phyloP scores from a whole-genome alignment of 1,140 invertebrate genomes.

The Papilio machaon region DNA sequence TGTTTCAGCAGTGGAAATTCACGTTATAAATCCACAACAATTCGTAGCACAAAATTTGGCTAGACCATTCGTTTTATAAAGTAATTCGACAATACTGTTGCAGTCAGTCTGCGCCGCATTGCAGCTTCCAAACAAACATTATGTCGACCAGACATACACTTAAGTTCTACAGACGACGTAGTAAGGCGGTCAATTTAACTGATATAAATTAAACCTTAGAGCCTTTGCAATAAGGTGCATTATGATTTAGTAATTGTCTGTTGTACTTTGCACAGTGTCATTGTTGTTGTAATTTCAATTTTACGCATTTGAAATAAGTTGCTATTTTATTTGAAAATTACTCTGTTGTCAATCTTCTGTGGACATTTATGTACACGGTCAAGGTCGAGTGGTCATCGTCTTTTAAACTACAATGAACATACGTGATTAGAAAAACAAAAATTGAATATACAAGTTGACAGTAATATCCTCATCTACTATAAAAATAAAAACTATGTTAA shows the following conservation, averaged over 20 bases:
- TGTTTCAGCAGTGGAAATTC: not conserved
- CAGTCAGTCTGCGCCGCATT: constrained; percentile 25
- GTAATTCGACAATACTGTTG: constrained; percentile 16
- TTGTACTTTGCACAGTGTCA: not conserved
- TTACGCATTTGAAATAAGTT: not conserved
- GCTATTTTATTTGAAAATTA: constrained; percentile 31
- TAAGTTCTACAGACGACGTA: constrained; percentile 43
- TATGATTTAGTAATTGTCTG: not conserved
- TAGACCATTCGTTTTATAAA: constrained; percentile 15
- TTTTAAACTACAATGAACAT: not conserved
- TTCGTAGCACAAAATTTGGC: not conserved
- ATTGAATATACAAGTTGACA: not conserved
- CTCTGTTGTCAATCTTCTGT: constrained; percentile 30
- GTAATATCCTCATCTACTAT: not conserved
- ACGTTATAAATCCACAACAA: not conserved
- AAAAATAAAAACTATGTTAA: not conserved
- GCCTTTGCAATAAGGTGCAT: constrained; percentile 28
- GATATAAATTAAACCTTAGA: constrained; percentile 40
- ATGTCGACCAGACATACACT: constrained; percentile 31
- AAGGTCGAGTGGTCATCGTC: constrained; percentile 45
- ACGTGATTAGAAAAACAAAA: not conserved
- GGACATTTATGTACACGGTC: constrained; percentile 52
- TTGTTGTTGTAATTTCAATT: constrained; percentile 27
- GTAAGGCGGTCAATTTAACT: constrained; percentile 36
- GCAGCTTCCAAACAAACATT: constrained; percentile 32